phyloP scores from a whole-genome alignment of 2,113 vertebrate species.

The Anguilla japonica region DNA sequence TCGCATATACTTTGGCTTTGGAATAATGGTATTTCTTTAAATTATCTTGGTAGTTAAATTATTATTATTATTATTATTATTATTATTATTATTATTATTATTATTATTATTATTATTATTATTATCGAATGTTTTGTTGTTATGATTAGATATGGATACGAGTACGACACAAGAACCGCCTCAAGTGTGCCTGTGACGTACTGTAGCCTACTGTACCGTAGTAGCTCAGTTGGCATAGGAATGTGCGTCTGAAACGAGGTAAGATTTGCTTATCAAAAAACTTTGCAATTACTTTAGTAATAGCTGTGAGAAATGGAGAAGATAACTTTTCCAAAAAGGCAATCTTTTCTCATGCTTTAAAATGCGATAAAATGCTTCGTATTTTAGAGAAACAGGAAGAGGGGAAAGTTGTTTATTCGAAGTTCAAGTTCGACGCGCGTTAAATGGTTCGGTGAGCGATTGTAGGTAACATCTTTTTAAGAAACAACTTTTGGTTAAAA shows the following conservation, averaged over 20 bases:
- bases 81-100: no score
- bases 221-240: slow-evolving; percentile 8
- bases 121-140: neutral
- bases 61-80: no score
- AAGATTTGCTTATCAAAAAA: neutral
- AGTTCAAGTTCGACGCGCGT: neutral
- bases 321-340: neutral
- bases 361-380: neutral
- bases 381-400: neutral
- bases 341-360: neutral
- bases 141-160: neutral
- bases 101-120: neutral
- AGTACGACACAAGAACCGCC: neutral
- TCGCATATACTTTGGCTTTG: no score
- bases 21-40: no score
- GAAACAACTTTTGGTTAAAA: neutral
- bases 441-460: neutral
- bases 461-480: neutral
- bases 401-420: neutral
- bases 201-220: neutral
- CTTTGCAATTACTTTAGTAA: neutral
- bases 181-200: neutral
- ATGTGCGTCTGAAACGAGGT: slow-evolving; percentile 11
- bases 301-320: neutral
- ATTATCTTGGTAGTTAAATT: no score